Percentiles rank a stretch among this genome's conserved stretches.
Conservation (phyloP, 2,113 vertebrate genomes). For the Amphiprion ocellaris region DNA sequence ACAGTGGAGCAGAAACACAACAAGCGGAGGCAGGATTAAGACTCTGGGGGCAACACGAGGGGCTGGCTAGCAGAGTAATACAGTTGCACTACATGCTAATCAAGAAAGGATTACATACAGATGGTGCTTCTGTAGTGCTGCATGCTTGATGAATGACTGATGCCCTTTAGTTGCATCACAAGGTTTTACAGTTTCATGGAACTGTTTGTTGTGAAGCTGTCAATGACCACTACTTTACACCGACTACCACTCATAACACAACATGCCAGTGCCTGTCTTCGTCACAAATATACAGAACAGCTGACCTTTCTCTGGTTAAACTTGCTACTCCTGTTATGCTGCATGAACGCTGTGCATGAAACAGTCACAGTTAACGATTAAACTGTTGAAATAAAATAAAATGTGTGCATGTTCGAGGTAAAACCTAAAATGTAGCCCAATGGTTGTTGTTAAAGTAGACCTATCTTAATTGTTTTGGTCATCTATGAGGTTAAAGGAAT, state of each 20-base stretch:
- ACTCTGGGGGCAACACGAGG: slow-evolving; percentile 62
- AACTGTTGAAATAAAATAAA: no score
- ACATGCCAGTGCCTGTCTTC: background rate
- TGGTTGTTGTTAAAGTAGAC: no score
- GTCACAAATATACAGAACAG: slow-evolving; percentile 1
- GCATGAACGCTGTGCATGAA: background rate
- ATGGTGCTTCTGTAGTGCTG: slow-evolving; percentile 58
- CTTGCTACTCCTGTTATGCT: background rate
- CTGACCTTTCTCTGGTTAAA: background rate
- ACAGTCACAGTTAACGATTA: background rate
- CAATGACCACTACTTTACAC: background rate
- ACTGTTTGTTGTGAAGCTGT: slow-evolving; percentile 20
- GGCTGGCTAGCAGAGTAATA: slow-evolving; percentile 62
- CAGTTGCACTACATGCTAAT: slow-evolving; percentile 57
- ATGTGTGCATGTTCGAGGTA: no score
- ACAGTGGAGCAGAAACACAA: slow-evolving; percentile 77
- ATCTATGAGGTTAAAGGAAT: no score
- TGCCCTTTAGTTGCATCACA: slow-evolving; percentile 46
- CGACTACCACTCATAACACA: background rate
- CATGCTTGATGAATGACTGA: slow-evolving; percentile 54
- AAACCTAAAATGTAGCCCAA: no score
- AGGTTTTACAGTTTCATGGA: slow-evolving; percentile 5
- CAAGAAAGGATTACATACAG: slow-evolving; percentile 60
- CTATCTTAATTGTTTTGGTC: no score
- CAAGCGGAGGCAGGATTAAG: slow-evolving; percentile 75